Percentiles rank a stretch among this genome's conserved stretches.
phyloP scores from a whole-genome alignment of 2,888 invertebrate species.

The Schrankia costaestrigalis region DNA sequence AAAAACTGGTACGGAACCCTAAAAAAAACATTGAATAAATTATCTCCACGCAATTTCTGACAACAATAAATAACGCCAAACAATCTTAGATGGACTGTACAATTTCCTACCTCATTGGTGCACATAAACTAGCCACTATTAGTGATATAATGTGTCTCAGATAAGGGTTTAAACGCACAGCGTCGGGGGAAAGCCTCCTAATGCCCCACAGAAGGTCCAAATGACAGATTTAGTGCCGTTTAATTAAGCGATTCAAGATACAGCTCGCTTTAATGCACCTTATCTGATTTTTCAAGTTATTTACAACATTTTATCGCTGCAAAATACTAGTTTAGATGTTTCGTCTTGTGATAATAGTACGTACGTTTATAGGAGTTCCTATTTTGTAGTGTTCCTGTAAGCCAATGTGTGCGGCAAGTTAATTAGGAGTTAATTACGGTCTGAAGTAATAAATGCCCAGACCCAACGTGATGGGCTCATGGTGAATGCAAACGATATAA shows the following conservation, averaged over 20 bases:
- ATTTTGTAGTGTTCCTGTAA: slow-evolving; percentile 6
- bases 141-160: slow-evolving; percentile 66
- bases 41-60: too few relatives aligned
- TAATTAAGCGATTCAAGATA: slow-evolving; percentile 72
- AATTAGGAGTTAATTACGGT: slow-evolving; percentile 5
- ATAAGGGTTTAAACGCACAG: slow-evolving; percentile 63
- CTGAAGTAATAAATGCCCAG: slow-evolving; percentile 1
- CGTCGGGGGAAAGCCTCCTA: slow-evolving; percentile 60
- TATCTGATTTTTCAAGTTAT: slow-evolving; percentile 65
- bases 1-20: too few relatives aligned
- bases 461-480: slow-evolving; percentile 2
- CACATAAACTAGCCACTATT: slow-evolving; percentile 66
- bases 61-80: neutral
- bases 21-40: too few relatives aligned
- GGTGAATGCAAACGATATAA: slow-evolving; percentile 1
- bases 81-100: neutral
- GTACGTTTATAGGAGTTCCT: slow-evolving; percentile 11
- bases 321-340: slow-evolving; percentile 28
- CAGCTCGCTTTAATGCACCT: slow-evolving; percentile 44
- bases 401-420: neutral
- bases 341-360: slow-evolving; percentile 26
- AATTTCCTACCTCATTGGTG: slow-evolving; percentile 28
- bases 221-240: slow-evolving; percentile 72
- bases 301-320: slow-evolving; percentile 42
- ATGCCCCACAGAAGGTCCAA: slow-evolving; percentile 57